A percentile compares a stretch with the other conserved stretches of the same genome.
Evolutionary conservation across 2,888 invertebrate species (phyloP).

Genomic region (Cyclophora albipunctata): DNA sequence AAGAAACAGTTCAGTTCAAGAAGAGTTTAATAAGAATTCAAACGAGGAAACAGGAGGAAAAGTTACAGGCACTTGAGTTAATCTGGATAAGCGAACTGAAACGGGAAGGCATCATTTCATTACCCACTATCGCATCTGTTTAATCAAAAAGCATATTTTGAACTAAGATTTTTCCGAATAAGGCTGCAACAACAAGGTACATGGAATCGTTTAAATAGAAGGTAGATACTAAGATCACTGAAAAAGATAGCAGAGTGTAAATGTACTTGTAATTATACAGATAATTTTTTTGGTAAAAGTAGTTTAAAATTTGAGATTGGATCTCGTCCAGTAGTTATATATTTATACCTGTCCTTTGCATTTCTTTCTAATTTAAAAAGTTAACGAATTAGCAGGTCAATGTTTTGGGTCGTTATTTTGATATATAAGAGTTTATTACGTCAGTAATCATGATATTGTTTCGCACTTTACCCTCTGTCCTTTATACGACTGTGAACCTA

Average conservation of each 20-base stretch:
- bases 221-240: background rate
- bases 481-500: too few species aligned
- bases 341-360: too few species aligned
- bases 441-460: too few species aligned
- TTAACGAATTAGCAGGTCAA: too few species aligned
- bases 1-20: slow-evolving; percentile 30
- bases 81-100: slow-evolving; percentile 51
- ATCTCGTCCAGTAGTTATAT: too few species aligned
- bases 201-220: background rate
- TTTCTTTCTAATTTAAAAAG: too few species aligned
- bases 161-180: background rate
- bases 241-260: background rate
- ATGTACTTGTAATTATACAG: background rate
- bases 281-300: background rate
- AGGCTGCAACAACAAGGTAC: background rate
- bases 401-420: too few species aligned
- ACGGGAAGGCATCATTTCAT: slow-evolving; percentile 49
- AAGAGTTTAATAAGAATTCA: slow-evolving; percentile 45
- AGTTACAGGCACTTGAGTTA: slow-evolving; percentile 49
- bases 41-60: slow-evolving; percentile 38
- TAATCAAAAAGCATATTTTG: slow-evolving; percentile 39
- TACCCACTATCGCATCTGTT: slow-evolving; percentile 46
- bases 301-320: background rate
- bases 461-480: too few species aligned
- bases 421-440: too few species aligned